Evolutionary conservation across 2,797 vertebrate species (phyloP), one percentile per base, ranked within the genome.

Genomic region (Chaetophractus vellerosus): DNA sequence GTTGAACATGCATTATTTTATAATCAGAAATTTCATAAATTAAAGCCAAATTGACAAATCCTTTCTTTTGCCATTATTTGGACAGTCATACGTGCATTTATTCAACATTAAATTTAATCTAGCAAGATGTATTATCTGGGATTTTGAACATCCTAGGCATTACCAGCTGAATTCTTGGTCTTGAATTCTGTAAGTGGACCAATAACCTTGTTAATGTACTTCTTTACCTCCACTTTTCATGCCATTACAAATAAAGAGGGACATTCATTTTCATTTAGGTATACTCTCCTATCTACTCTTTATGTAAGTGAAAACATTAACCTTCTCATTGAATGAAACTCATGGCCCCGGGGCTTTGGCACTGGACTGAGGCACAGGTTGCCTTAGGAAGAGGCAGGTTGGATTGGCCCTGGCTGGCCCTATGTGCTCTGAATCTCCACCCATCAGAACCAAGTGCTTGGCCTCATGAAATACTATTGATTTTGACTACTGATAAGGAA

Each of bases 301-400:
- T 96, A 95, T 89, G 78, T 97, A 98, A 97, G 97, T 97, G 96
- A 97, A 98, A 97, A 96, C 93, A 92, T 98, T 97, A 98, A 98
- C 97, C 97, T 98, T 98, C 97, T 97, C 59, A n/a, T 96, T 98
- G 97, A 97, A 97, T 97, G 98, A 98, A 98, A 97, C 98, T 80
- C 95, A 93, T 80, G 63, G 80, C 96, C 18, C 7, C 0, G 10
- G 57, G 94, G 96, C 88, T 83, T 88, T 95, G 93, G 95, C 69
- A 64, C 86, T 84, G 90, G 79, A 79, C 50, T 61, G 78, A 79
- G 68, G 66, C 0, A 24, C 61, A 59, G 90, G 23, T 26, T 74
- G 85, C 96, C 2, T n/a, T 72, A 66, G 83, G 84, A 38, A 74
- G 71, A 78, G 61, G 71, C 69, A 76, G 41, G 57, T 52, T 2